Conservation (phyloP, 2,797 vertebrate genomes). For the Sphaeramia orbicularis region DNA sequence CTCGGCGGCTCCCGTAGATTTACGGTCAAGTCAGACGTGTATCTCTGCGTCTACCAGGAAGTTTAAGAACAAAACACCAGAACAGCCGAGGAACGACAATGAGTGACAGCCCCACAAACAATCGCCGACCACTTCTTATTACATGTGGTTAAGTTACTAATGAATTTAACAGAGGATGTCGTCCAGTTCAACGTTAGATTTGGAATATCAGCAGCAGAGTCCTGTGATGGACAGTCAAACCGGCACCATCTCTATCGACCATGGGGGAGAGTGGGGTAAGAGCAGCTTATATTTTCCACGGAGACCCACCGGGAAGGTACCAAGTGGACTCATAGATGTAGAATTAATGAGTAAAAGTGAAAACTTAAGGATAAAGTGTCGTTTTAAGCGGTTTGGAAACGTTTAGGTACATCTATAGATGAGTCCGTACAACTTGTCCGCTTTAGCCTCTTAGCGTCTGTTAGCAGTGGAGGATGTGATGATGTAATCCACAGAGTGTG, state of each 20-base stretch:
- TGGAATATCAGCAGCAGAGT: constrained; percentile 61
- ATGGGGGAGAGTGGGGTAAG: constrained; percentile 86
- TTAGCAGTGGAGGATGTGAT: constrained; percentile 11
- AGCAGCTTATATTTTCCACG: constrained; percentile 2
- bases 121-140: neutral
- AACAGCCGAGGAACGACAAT: neutral
- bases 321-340: accelerated
- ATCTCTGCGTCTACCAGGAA: constrained; percentile 54
- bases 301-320: neutral
- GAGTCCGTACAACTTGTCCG: neutral
- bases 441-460: constrained; percentile 50
- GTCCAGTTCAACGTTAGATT: constrained; percentile 70
- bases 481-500: constrained; percentile 53
- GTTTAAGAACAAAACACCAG: constrained; percentile 7
- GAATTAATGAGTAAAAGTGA: accelerated
- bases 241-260: constrained; percentile 73
- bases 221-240: constrained; percentile 64
- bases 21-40: constrained; percentile 80
- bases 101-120: neutral
- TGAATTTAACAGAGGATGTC: constrained; percentile 80
- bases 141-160: constrained; percentile 55
- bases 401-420: accelerated
- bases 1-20: constrained; percentile 71
- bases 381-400: no score
- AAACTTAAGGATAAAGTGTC: neutral